Evolutionary conservation across 2,797 vertebrate genomes (phyloP).

Genomic region (Clarias fuscus): DNA sequence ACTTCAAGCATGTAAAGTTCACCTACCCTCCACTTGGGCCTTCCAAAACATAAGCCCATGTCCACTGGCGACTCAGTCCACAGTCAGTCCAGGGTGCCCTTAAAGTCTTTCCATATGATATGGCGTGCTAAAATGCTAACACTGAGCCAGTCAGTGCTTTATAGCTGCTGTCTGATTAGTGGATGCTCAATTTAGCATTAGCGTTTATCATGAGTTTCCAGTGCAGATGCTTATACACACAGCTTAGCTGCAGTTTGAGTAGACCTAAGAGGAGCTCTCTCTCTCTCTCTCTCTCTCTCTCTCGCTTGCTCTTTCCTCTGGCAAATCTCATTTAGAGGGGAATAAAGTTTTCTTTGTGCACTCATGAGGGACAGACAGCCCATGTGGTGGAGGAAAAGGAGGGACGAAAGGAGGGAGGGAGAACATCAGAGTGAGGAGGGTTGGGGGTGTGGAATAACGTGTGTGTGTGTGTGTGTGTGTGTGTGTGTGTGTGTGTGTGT

Average conservation of each 20-base stretch:
- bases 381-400: constrained; percentile 47
- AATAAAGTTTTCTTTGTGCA: constrained; percentile 62
- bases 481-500: constrained; percentile 15
- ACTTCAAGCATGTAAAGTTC: not conserved
- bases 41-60: constrained; percentile 69
- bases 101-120: constrained; percentile 27
- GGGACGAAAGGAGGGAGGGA: constrained; percentile 29
- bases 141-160: constrained; percentile 10
- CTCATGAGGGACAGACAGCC: constrained; percentile 50
- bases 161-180: constrained; percentile 20
- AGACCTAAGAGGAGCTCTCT: constrained; percentile 19
- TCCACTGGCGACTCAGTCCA: constrained; percentile 58
- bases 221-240: constrained; percentile 31
- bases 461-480: constrained; percentile 26
- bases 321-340: constrained; percentile 59
- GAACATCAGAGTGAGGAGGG: constrained; percentile 17
- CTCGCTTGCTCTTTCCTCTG: constrained; percentile 32
- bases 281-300: constrained; percentile 27
- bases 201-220: constrained; percentile 23
- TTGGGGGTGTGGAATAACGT: constrained; percentile 27
- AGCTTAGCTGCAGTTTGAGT: constrained; percentile 41
- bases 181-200: constrained; percentile 32
- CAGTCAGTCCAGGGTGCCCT: constrained; percentile 7
- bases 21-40: constrained; percentile 68
- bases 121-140: not conserved